phyloP scores from a whole-genome alignment of 1,140 invertebrate species.

The Drosophila takahashii region DNA sequence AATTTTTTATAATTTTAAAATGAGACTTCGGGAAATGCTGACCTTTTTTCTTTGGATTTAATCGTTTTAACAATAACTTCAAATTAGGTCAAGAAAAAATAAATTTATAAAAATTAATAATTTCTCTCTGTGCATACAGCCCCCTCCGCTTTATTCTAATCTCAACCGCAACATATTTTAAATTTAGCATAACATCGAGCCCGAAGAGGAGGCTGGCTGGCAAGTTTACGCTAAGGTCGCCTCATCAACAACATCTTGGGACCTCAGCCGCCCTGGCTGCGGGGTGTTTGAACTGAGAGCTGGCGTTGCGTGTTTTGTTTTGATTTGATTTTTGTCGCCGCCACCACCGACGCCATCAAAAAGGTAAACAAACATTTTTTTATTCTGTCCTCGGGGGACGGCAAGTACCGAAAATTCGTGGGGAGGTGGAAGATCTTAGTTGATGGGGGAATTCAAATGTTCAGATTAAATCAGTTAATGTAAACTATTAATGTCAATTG shows the following conservation, averaged over 20 bases:
- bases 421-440: slow-evolving; percentile 8
- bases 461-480: slow-evolving; percentile 18
- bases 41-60: no score
- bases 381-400: slow-evolving; percentile 14
- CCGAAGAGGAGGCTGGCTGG: slow-evolving; percentile 32
- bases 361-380: slow-evolving; percentile 63
- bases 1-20: no score
- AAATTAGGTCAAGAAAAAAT: no score
- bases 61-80: no score
- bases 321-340: slow-evolving; percentile 72
- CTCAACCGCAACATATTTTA: slow-evolving; percentile 74
- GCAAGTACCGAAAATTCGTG: slow-evolving; percentile 7
- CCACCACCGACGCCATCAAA: slow-evolving; percentile 48
- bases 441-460: slow-evolving; percentile 3
- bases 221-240: slow-evolving; percentile 62
- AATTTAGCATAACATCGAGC: slow-evolving; percentile 70
- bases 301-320: slow-evolving; percentile 48
- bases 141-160: slow-evolving; percentile 65
- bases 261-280: slow-evolving; percentile 22
- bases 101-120: background rate
- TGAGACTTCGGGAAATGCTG: no score
- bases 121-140: slow-evolving; percentile 5
- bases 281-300: slow-evolving; percentile 67
- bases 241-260: slow-evolving; percentile 55
- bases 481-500: slow-evolving; percentile 15